Evolutionary conservation across 2,888 invertebrate genomes (phyloP), one percentile per base, ranked within the genome.

Genomic region (Drosophila melanocephala): DNA sequence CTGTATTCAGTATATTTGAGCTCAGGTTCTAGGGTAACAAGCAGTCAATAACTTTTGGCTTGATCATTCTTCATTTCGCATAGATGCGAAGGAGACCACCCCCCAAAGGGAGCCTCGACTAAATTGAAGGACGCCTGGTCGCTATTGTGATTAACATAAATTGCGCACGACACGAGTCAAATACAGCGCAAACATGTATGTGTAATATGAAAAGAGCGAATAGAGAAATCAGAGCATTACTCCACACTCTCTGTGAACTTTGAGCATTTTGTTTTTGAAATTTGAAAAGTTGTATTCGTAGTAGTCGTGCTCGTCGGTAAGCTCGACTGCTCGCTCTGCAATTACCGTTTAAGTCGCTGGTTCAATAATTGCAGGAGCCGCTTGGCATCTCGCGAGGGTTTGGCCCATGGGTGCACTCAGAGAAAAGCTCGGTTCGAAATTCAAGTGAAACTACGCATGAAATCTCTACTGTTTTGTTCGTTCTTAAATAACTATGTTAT

Each of bases 141-240:
- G 44, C 37, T 55, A 22, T 35, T 37, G 71, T 80, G 83, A 81
- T 81, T 81, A 81, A 81, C 81, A 83, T 81, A 83, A 81, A 81
- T 81, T 80, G 81, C 76, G 68, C 84, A 58, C 58, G 58, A 58
- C 58, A 58, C 26, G 58, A 58, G 32, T 22, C 30, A 37, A 55
- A 22, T 33, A 32, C 42, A 22, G 30, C 5, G 42, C 12, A 44
- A 47, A 26, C 22, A 26, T 35, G n/a, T 52, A 2, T 57, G 14
- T 57, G 19, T 30, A 16, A 58, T 42, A 16, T 30, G 58, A 35
- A 35, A 14, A 19, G 42, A 58, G 58, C 30, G n/a, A 14, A 35
- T 35, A 5, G 37, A 39, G 37, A 5, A 12, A 32, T 44, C 42
- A 44, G 58, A 44, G 42, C 58, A 32, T 58, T 44, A 12, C 10